A percentile compares a stretch with the other conserved stretches of the same genome.
Evolutionary conservation across 2,888 invertebrate genomes (phyloP).

Genomic region (Zygothrica quintamaculata): DNA sequence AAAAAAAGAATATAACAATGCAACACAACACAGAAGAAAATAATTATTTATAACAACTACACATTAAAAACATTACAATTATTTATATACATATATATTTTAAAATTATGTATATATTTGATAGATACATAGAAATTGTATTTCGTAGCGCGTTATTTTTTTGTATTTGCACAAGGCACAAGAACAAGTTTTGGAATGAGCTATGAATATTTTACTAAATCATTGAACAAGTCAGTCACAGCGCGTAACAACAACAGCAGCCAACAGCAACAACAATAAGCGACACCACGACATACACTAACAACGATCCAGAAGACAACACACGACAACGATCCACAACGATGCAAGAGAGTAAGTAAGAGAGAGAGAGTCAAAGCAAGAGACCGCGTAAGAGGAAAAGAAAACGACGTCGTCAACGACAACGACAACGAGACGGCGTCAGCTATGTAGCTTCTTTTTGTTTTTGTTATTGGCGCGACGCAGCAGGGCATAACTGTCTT

Average conservation of each 20-base stretch:
- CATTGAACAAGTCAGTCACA: slow-evolving; percentile 67
- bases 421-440: slow-evolving; percentile 51
- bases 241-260: slow-evolving; percentile 68
- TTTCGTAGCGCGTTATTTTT: slow-evolving; percentile 54
- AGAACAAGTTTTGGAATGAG: slow-evolving; percentile 70
- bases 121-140: slow-evolving; percentile 57
- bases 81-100: slow-evolving; percentile 23
- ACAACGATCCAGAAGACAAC: slow-evolving; percentile 57
- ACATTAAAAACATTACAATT: slow-evolving; percentile 34
- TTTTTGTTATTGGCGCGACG: slow-evolving; percentile 72
- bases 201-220: slow-evolving; percentile 72
- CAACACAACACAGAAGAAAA: slow-evolving; percentile 34
- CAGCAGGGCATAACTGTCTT: slow-evolving; percentile 76
- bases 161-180: slow-evolving; percentile 59
- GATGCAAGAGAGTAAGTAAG: slow-evolving; percentile 50
- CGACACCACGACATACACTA: slow-evolving; percentile 69
- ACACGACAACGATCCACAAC: slow-evolving; percentile 59
- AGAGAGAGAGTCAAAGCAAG: too few species aligned
- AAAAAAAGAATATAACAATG: slow-evolving; percentile 31
- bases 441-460: slow-evolving; percentile 68
- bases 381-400: too few species aligned
- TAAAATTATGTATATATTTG: slow-evolving; percentile 37
- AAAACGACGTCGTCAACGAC: slow-evolving; percentile 29
- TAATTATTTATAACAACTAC: slow-evolving; percentile 45
- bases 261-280: slow-evolving; percentile 63